Base-by-base conservation (phyloP, 2,797 vertebrate genomes). In the Buceros bicornis region DNA sequence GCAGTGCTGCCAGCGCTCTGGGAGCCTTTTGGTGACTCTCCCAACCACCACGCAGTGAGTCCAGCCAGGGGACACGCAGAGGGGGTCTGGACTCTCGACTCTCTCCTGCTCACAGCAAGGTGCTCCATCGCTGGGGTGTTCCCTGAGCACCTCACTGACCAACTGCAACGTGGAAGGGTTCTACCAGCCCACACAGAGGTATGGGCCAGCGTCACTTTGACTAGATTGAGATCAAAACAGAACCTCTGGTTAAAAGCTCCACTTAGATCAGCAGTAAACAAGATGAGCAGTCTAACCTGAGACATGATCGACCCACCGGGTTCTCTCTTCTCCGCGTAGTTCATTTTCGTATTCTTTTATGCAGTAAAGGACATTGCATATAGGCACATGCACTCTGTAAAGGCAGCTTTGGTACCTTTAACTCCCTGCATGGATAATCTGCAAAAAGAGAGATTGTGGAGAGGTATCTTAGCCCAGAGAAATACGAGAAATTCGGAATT, bases 21-120 rank as follows among this genome's bases (percentile, higher is more conserved):
- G 76, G 98, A 97, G 98, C 98, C 98, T 97, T 95, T 96, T 58
- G 20, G 81, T 98, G 98, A 98, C 98, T 97, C 97, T 97, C 64
- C 67, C 13, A 1, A 19, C 45, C 45, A 45, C 45, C 45, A 11
- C 16, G 45, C 8, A 3, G 60, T 3, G 86, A 85, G 73, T 84
- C 60, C 73, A 84, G 93, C 97, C 94, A 54, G 74, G 25, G 48
- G 69, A 62, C 77, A 54, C 33, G 92, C 82, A 73, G 12, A 11
- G 90, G 95, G 31, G 65, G 10, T 62, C 71, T 42, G 86, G 51
- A 53, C 16, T 43, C 69, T 66, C 22, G 10, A 33, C 33, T 33
- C 33, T 33, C 33, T 9, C 8, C 62, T 37, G 84, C 31, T 8
- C 72, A 7, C 67, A 22, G 60, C 50, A 16, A 69, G 73, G 82